Conservation (phyloP, 2,797 vertebrate genomes). For the Miichthys miiuy region DNA sequence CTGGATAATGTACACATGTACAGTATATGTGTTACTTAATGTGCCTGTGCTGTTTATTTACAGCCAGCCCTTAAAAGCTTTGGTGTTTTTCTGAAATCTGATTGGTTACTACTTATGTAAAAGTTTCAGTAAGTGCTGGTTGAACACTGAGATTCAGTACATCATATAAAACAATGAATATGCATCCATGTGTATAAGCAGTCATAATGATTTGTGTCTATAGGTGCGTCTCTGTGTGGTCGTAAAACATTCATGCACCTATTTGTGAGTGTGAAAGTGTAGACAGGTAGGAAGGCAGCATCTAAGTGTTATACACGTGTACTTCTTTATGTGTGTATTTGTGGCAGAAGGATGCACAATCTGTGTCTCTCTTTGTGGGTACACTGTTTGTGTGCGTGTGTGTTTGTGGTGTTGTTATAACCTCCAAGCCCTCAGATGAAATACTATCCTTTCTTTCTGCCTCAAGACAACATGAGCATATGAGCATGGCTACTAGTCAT, state of each 20-base stretch:
- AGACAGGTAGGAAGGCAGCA: background rate
- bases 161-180: background rate
- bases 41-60: constrained; percentile 3
- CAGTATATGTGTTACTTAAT: background rate
- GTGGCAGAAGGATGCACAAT: background rate
- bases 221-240: background rate
- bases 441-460: constrained; percentile 51
- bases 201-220: background rate
- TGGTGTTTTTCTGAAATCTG: background rate
- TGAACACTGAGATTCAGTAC: background rate
- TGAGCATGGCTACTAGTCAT: constrained; percentile 58
- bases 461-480: constrained; percentile 63
- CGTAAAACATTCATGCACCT: background rate
- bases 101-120: background rate
- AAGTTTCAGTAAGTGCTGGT: background rate
- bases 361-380: background rate
- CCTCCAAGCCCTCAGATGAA: constrained; percentile 52
- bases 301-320: background rate
- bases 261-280: background rate
- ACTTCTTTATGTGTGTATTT: background rate
- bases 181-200: no score
- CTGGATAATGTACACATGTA: background rate
- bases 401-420: constrained; percentile 23
- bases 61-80: background rate
- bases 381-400: background rate